Evolutionary conservation across 53 echinoderm and acorn worm genomes (phyloP).

Genomic region (Astropecten irregularis): DNA sequence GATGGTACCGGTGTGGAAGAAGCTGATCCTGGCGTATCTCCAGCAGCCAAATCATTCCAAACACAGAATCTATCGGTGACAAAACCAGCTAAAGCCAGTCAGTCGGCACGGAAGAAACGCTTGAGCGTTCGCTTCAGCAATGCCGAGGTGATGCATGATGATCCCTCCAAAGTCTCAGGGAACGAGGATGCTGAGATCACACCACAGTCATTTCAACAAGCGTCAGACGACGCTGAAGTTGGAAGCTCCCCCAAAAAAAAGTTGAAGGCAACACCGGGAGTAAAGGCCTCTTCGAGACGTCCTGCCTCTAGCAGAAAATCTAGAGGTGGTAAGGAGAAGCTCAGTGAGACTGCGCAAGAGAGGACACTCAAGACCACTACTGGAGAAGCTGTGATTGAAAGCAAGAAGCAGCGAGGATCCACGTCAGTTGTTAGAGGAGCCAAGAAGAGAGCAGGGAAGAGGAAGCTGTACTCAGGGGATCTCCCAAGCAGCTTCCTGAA

Average conservation of each 20-base stretch:
- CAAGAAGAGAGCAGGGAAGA: slow-evolving; percentile 26
- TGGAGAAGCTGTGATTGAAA: neutral
- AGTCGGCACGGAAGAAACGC: neutral
- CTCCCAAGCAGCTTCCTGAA: slow-evolving; percentile 20
- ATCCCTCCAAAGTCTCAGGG: too few relatives aligned
- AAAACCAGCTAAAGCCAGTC: neutral
- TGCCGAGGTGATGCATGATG: neutral
- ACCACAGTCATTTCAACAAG: neutral
- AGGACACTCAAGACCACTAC: neutral
- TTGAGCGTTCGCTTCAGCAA: slow-evolving; percentile 10
- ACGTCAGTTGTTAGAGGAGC: neutral
- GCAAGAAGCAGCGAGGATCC: neutral
- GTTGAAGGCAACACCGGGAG: slow-evolving; percentile 1
- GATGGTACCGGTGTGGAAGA: neutral
- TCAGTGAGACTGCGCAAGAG: neutral
- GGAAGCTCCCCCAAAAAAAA: slow-evolving; percentile 28
- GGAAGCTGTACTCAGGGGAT: slow-evolving; percentile 53
- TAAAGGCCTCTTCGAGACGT: neutral
- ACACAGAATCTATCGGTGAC: neutral
- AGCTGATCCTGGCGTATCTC: neutral
- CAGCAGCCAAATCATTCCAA: neutral
- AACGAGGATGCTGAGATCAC: neutral
- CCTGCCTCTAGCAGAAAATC: neutral
- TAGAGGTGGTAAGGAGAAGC: neutral
- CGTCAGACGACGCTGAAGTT: neutral